Evolutionary conservation across 2,113 vertebrate species (phyloP), one percentile per base, ranked within the genome.

Genomic region (Megaleporinus macrocephalus): DNA sequence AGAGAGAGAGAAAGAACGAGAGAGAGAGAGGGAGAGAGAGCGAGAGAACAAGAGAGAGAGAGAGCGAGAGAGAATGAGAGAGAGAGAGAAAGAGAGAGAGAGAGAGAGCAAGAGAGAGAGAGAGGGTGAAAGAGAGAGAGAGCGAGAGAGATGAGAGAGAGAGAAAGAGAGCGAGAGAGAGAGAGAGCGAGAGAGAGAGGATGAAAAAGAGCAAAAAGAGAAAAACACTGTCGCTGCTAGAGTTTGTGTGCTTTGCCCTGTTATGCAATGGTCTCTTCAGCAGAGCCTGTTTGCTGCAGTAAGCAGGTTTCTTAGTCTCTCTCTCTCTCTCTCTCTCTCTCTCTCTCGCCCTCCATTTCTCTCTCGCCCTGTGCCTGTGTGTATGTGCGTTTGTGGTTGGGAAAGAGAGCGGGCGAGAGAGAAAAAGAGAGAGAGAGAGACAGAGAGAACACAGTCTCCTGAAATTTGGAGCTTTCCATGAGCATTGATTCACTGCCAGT

Each of bases 141-240:
- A 59, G 73, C 22, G 2, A 57, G 69, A 49, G 69, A 71, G n/a
- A 26, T 4, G 2, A 57, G 69, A 49, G 69, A 71, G n/a, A 26
- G 22, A 33, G 73, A 75, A 18, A 59, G 73, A 30, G 2, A 57
- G 69, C 24, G 69, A 71, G n/a, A 26, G 22, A 33, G 73, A 75
- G 18, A 59, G 73, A 30, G 2, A 57, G 69, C 24, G 69, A 71
- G n/a, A 26, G 22, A 15, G 44, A 72, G 49, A n/a, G 57, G 16
- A n/a, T 13, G 29, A 33, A 66, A 66, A 78, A 78, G 63, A 12
- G 10, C 44, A n/a, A 24, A 74, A 33, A 53, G 65, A 78, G 65
- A 53, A 30, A 68, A 68, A 18, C 44, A 51, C 16, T n/a, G 27
- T 47, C 59, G 63, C 15, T 27, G 73, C 36, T 16, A 14, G 71